Evolutionary conservation across 2,113 vertebrate genomes (phyloP).

Genomic region (Atlantisia rogersi): DNA sequence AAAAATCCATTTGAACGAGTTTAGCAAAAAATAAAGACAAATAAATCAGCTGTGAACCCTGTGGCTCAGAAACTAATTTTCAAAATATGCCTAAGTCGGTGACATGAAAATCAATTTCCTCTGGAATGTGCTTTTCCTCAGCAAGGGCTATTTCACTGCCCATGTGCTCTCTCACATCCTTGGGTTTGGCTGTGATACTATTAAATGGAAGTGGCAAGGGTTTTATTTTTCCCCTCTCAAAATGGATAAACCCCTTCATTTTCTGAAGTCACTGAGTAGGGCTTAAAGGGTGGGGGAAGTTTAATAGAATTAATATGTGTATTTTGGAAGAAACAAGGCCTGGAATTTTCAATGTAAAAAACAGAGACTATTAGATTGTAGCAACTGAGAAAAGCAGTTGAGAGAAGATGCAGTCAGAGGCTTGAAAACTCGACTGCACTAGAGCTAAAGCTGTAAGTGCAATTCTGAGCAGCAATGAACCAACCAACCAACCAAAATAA

Average conservation of each 20-base stretch:
- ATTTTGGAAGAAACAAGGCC: constrained; percentile 9
- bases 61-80: constrained; percentile 48
- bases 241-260: neutral
- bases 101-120: constrained; percentile 68
- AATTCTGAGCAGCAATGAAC: neutral
- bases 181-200: constrained; percentile 25
- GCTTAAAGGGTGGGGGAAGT: neutral
- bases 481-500: neutral
- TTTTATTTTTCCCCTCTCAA: neutral
- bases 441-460: neutral
- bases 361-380: constrained; percentile 3
- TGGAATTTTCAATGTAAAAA: neutral
- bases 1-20: constrained; percentile 1
- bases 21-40: constrained; percentile 28
- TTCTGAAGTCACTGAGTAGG: neutral
- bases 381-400: neutral
- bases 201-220: constrained; percentile 23
- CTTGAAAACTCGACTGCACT: neutral
- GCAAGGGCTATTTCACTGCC: constrained; percentile 45
- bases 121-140: constrained; percentile 56
- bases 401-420: neutral
- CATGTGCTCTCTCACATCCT: constrained; percentile 8
- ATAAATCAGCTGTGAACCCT: constrained; percentile 45
- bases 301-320: constrained; percentile 19
- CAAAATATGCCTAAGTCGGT: constrained; percentile 44